Evolutionary conservation across 2,888 invertebrate species (phyloP).

Genomic region (Patella pellucida): DNA sequence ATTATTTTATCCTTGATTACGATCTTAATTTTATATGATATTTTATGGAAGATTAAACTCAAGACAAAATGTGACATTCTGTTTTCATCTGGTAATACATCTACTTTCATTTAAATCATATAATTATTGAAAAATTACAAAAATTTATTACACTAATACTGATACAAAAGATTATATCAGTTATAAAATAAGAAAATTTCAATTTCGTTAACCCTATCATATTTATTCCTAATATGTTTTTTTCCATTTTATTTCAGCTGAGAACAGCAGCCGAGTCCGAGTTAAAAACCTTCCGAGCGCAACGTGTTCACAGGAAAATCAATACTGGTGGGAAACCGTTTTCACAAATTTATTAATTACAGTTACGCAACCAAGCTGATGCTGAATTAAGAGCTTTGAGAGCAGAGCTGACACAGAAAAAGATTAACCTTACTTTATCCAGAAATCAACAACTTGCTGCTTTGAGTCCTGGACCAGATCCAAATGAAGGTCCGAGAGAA

Average conservation of each 20-base stretch:
- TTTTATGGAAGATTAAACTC: too few relatives aligned
- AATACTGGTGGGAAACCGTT: constrained; percentile 49
- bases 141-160: too few relatives aligned
- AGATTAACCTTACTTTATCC: constrained; percentile 72
- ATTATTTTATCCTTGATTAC: too few relatives aligned
- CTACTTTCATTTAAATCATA: too few relatives aligned
- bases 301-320: constrained; percentile 72
- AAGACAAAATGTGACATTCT: too few relatives aligned
- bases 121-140: too few relatives aligned
- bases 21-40: too few relatives aligned
- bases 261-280: constrained; percentile 72
- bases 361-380: constrained; percentile 74
- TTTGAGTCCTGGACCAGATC: constrained; percentile 28
- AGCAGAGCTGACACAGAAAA: constrained; percentile 73
- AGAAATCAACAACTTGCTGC: constrained; percentile 67
- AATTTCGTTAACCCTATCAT: too few relatives aligned
- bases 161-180: too few relatives aligned
- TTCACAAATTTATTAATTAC: constrained; percentile 41
- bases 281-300: constrained; percentile 69
- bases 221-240: too few relatives aligned
- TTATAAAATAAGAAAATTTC: too few relatives aligned
- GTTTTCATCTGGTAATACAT: too few relatives aligned
- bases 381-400: constrained; percentile 72
- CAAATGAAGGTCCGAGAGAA: not conserved
- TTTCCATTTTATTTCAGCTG: constrained; percentile 61